These are phyloP conservation scores for Tipula unca DNA, from an alignment of 2,888 invertebrate genomes.

Conservation along the genomic window DNA sequence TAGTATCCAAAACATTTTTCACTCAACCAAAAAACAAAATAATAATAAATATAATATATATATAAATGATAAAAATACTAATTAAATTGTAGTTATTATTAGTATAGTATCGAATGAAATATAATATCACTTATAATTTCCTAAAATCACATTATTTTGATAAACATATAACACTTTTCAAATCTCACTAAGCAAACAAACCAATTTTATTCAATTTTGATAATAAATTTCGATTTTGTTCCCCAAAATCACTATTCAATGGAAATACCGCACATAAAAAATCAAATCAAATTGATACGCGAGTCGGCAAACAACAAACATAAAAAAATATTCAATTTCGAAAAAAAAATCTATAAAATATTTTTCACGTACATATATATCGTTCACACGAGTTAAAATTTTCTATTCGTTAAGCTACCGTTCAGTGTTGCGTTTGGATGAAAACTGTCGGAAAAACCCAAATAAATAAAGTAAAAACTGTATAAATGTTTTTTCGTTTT, in stretches of 20 bases:
- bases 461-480: neutral
- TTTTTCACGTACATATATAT: neutral
- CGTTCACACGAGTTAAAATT: neutral
- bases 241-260: neutral
- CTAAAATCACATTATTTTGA: neutral
- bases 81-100: no score
- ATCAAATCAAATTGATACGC: neutral
- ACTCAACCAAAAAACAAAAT: neutral
- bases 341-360: neutral
- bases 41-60: no score
- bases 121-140: neutral
- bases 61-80: no score
- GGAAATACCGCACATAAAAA: neutral
- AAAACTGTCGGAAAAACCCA: neutral
- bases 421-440: neutral
- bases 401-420: neutral
- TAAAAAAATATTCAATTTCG: neutral
- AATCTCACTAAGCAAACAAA: neutral
- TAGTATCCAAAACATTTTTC: constrained; percentile 24
- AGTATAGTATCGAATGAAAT: neutral
- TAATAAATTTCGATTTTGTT: neutral
- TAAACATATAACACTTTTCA: neutral
- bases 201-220: neutral
- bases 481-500: neutral
- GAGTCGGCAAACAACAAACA: neutral